phyloP scores from a whole-genome alignment of 2,113 vertebrate genomes.

The Podarcis cretensis region DNA sequence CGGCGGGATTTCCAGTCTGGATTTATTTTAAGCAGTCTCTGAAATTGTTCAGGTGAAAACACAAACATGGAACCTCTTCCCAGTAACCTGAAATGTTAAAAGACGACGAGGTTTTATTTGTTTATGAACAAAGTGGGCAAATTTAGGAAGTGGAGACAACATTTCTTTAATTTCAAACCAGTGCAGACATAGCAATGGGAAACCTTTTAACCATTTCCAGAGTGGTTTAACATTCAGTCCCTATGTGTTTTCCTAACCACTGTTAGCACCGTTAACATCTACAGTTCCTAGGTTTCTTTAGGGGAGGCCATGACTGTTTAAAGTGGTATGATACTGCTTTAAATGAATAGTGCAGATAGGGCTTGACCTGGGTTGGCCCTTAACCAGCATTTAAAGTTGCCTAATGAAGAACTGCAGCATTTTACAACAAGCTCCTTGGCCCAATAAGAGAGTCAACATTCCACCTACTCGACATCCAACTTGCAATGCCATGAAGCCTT shows the following conservation, averaged over 20 bases:
- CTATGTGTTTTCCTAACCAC: not conserved
- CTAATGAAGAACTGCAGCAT: not conserved
- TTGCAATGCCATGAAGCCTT: not conserved
- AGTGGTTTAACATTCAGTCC: too few relatives aligned
- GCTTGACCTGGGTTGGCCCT: too few relatives aligned
- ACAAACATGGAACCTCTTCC: constrained; percentile 98
- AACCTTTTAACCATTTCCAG: too few relatives aligned
- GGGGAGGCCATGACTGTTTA: too few relatives aligned
- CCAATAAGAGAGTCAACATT: not conserved
- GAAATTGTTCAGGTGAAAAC: constrained; percentile 93
- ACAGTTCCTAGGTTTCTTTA: too few relatives aligned
- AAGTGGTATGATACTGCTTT: too few relatives aligned
- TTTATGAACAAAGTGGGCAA: constrained; percentile 2
- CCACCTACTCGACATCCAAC: not conserved
- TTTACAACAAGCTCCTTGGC: not conserved
- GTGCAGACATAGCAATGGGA: too few relatives aligned
- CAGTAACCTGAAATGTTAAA: constrained; percentile 84
- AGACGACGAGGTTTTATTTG: not conserved
- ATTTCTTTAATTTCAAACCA: too few relatives aligned
- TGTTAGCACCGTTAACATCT: not conserved
- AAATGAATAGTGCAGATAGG: too few relatives aligned
- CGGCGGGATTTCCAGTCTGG: constrained; percentile 90
- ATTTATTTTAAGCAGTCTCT: constrained; percentile 85
- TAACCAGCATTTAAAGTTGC: too few relatives aligned
- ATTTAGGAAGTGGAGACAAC: not conserved